Evolutionary conservation across 2,113 vertebrate genomes (phyloP), one percentile per base, ranked within the genome.

Genomic region (Dipodomys spectabilis): DNA sequence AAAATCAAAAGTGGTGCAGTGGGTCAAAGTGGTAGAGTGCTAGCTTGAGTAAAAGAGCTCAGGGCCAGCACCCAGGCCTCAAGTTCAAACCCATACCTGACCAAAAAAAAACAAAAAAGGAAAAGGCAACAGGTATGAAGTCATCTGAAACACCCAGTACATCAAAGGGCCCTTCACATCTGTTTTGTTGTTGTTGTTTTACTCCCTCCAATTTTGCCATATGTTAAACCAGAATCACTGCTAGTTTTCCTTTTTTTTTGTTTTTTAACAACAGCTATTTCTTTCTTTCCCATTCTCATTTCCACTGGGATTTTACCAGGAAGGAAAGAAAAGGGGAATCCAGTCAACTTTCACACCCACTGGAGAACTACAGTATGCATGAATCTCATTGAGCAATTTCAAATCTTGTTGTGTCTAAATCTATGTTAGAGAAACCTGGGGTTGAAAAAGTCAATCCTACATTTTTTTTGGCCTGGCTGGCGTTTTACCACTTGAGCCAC

Each of bases 261-360:
- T 77, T 53, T 84, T 5, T 9, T 60, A 79, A 91, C 80, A 69
- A 18, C 30, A 28, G 45, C 65, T 69, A 69, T 71, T 95, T 95
- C 94, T 71, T 95, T 95, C 93, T 91, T 82, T 89, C 89, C 89
- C 77, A 53, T 3, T 84, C 77, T 82, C 69, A 79, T 91, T 96
- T 96, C 96, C 97, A 94, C 92, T 73, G 75, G 73, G 65, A 92
- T 91, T 93, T 92, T 83, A 96, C 75, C 85, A 65, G 77, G 94
- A 96, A 95, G 93, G 32, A 85, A 82, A 95, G 91, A 89, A 89
- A 92, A 93, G 77, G 88, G 93, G 87, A 95, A 81, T 35, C 8
- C 62, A 57, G 96, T 69, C 96, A 96, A 87, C 39, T 78, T 22
- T 7, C 53, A 82, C 81, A 92, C 78, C 84, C 78, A 85, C 85